These are phyloP conservation scores for Ormia ochracea DNA, from an alignment of 2,888 invertebrate species.

Conservation along the genomic window DNA sequence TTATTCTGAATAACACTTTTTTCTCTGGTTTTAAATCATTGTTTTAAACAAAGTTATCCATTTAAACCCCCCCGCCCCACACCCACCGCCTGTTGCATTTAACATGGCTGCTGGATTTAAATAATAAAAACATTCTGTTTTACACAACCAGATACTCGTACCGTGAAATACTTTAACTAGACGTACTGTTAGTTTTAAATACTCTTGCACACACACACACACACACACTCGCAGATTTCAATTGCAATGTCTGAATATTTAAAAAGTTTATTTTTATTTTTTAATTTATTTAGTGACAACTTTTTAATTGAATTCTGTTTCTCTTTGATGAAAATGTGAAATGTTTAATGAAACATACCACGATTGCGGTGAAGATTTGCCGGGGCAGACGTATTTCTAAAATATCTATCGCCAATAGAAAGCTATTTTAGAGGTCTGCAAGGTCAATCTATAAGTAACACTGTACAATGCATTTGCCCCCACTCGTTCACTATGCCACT, in stretches of 20 bases:
- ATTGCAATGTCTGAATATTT: constrained; percentile 13
- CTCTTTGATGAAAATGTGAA: neutral
- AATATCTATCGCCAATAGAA: no score
- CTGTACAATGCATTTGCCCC: no score
- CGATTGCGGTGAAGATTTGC: neutral
- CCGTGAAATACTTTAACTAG: neutral
- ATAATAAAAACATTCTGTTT: constrained; percentile 27
- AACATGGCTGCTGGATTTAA: constrained; percentile 8
- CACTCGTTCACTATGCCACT: no score
- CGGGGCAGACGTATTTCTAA: no score
- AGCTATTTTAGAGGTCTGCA: no score
- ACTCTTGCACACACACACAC: neutral
- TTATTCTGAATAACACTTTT: neutral
- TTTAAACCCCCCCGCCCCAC: neutral
- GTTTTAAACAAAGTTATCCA: constrained; percentile 28
- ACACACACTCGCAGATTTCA: neutral
- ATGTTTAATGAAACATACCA: neutral
- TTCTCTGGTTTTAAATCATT: constrained; percentile 28
- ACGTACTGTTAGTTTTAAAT: neutral
- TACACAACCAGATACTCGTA: neutral
- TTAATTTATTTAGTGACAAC: neutral
- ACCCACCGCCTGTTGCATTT: constrained; percentile 18
- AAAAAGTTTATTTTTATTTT: constrained; percentile 11
- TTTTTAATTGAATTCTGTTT: neutral
- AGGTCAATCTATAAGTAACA: no score